A percentile compares a stretch with the other conserved stretches of the same genome.
Evolutionary conservation across 2,888 invertebrate species (phyloP).

Genomic region (Chaitophorus viminalis): DNA sequence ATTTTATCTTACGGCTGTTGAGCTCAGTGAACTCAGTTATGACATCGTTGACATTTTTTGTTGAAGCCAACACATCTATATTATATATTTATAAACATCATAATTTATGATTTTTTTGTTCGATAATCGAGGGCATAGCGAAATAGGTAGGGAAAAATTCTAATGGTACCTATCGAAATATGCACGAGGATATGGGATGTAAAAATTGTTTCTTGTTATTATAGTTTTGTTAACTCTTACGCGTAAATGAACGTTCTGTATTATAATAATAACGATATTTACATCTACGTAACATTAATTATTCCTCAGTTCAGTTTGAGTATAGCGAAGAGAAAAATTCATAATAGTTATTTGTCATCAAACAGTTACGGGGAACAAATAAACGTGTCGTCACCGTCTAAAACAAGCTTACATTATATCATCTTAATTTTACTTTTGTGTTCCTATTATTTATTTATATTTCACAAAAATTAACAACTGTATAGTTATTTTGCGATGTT

Average conservation of each 20-base stretch:
- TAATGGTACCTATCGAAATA: no score
- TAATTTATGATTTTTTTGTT: no score
- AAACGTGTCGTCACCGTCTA: not conserved
- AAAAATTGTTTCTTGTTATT: not conserved
- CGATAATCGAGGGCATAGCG: no score
- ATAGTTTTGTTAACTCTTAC: not conserved
- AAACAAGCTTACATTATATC: not conserved
- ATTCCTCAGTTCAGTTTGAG: not conserved
- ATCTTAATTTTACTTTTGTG: not conserved
- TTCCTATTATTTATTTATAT: not conserved
- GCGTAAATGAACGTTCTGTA: no score
- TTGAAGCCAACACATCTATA: no score
- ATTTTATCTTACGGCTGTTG: no score
- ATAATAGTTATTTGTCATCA: not conserved
- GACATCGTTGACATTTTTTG: no score
- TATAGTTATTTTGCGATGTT: not conserved
- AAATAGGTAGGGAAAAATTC: no score
- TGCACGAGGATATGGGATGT: no score
- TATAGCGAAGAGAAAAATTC: not conserved
- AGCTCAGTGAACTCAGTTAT: no score
- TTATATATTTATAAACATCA: no score
- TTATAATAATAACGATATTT: not conserved
- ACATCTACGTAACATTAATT: not conserved
- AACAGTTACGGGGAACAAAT: not conserved
- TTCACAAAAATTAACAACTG: not conserved